A percentile compares a stretch with the other conserved stretches of the same genome.
These are phyloP conservation scores for Bathynomus jamesi DNA, from an alignment of 1,140 invertebrate species.

Conservation along the genomic window DNA sequence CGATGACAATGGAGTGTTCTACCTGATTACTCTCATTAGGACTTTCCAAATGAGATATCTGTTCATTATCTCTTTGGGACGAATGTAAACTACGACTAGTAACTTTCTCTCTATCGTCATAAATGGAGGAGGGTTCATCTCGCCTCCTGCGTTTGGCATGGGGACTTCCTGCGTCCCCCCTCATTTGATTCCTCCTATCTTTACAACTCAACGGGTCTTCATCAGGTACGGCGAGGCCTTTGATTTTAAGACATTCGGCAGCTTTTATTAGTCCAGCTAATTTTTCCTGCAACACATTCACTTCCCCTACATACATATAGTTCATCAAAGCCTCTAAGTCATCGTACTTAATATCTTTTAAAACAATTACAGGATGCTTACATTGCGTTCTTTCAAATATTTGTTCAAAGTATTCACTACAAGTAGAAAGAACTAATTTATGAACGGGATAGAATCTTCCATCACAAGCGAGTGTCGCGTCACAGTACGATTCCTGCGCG, in stretches of 20 bases:
- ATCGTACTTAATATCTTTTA: conserved; percentile 15
- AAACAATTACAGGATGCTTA: conserved; percentile 11
- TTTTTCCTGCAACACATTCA: conserved; percentile 15
- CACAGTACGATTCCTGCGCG: conserved; percentile 8
- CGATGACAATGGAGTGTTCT: not conserved
- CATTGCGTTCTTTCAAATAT: conserved; percentile 15
- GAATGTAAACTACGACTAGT: not conserved
- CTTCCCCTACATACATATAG: conserved; percentile 18
- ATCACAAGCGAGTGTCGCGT: conserved; percentile 14
- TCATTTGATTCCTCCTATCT: not conserved
- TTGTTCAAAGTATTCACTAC: conserved; percentile 17
- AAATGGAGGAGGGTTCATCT: not conserved
- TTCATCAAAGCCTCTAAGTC: conserved; percentile 11
- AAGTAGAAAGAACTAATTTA: conserved; percentile 14
- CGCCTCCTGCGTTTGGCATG: not conserved
- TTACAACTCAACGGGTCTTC: conserved; percentile 4
- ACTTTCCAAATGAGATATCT: not conserved
- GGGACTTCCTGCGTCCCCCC: not conserved
- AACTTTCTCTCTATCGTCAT: not conserved
- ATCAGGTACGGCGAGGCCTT: conserved; percentile 14
- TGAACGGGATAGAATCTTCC: conserved; percentile 11
- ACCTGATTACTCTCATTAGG: not conserved
- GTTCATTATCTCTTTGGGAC: not conserved
- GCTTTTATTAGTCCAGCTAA: conserved; percentile 12
- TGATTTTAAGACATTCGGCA: conserved; percentile 14